Conservation (phyloP, 2,797 vertebrate genomes). For the Pygocentrus nattereri region DNA sequence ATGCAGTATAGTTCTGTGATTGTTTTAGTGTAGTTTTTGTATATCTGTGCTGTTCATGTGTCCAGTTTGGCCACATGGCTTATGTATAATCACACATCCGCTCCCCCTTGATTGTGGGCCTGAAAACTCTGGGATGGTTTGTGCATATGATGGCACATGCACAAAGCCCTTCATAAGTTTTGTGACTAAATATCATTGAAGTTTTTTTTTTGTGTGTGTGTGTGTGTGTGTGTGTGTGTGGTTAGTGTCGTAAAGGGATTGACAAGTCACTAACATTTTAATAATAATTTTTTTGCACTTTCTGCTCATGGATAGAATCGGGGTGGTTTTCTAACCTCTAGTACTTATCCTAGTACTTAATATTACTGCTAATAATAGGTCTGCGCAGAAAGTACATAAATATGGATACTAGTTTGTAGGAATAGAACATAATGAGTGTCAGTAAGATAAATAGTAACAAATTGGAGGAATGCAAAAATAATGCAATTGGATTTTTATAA, state of each 20-base stretch:
- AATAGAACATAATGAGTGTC: no score
- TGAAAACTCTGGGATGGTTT: slow-evolving; percentile 24
- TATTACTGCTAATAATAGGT: no score
- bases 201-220: not conserved
- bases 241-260: slow-evolving; percentile 1
- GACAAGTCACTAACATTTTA: not conserved
- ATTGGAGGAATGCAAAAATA: no score
- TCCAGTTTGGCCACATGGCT: slow-evolving; percentile 50
- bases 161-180: slow-evolving; percentile 42
- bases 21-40: slow-evolving; percentile 16
- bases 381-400: no score
- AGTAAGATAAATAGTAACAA: no score
- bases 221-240: not conserved
- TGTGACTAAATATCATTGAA: slow-evolving; percentile 19
- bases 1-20: slow-evolving; percentile 18
- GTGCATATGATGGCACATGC: slow-evolving; percentile 39
- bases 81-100: slow-evolving; percentile 27
- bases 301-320: no score
- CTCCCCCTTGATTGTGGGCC: slow-evolving; percentile 22
- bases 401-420: no score
- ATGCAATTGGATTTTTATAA: no score
- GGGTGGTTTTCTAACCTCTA: no score
- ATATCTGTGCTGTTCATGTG: slow-evolving; percentile 40
- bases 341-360: no score
- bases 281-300: no score